Evolutionary conservation across 2,797 vertebrate species (phyloP).

Genomic region (Diplodus puntazzo): DNA sequence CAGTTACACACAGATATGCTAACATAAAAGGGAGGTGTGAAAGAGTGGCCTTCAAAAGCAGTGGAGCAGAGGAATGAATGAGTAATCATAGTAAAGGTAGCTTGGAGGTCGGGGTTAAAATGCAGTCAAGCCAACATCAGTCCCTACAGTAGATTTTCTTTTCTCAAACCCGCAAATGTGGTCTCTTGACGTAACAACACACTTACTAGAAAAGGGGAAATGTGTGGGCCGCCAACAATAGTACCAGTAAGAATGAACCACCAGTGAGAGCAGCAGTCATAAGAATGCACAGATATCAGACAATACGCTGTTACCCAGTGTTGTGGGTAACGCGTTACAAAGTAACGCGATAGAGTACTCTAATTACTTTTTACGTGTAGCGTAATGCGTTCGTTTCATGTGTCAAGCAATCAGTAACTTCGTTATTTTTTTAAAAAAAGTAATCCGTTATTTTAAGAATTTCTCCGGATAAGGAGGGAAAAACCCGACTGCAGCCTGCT

Average conservation of each 20-base stretch:
- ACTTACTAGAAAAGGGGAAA: slow-evolving; percentile 31
- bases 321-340: too few species aligned
- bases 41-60: slow-evolving; percentile 25
- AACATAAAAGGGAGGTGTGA: slow-evolving; percentile 20
- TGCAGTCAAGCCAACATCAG: slow-evolving; percentile 1
- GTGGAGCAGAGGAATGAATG: slow-evolving; percentile 20
- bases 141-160: background rate
- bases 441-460: too few species aligned
- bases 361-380: too few species aligned
- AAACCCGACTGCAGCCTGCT: too few species aligned
- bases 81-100: slow-evolving; percentile 17
- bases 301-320: slow-evolving; percentile 29
- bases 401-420: too few species aligned
- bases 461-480: too few species aligned
- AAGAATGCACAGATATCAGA: background rate
- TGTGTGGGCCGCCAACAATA: slow-evolving; percentile 22
- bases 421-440: too few species aligned
- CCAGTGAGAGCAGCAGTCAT: background rate
- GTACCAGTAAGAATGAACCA: slow-evolving; percentile 8
- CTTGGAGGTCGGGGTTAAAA: background rate
- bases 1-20: slow-evolving; percentile 5
- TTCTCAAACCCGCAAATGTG: slow-evolving; percentile 9
- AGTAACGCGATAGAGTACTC: too few species aligned
- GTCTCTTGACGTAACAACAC: slow-evolving; percentile 1
- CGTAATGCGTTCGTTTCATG: too few species aligned